phyloP scores from a whole-genome alignment of 2,888 invertebrate genomes.

The Lacanobia wlatinum region DNA sequence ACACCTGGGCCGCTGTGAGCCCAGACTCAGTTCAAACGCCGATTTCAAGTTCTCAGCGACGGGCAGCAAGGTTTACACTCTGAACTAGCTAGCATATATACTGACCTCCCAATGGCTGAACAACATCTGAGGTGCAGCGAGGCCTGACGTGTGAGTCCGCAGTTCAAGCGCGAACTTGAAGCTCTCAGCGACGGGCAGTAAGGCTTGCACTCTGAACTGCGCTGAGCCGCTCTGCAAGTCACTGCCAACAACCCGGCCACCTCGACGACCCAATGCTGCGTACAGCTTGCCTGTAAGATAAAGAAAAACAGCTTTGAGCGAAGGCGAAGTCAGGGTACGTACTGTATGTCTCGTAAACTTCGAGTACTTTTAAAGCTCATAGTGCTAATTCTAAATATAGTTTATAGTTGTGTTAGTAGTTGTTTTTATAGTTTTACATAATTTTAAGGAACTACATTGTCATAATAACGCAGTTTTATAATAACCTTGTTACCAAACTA shows the following conservation, averaged over 20 bases:
- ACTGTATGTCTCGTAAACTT: neutral
- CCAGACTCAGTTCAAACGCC: no score
- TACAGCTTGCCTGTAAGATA: conserved; percentile 94
- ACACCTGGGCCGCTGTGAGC: no score
- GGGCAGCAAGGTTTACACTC: neutral
- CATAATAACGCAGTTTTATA: neutral
- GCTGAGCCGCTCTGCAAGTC: conserved; percentile 98
- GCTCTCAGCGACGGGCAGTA: conserved; percentile 98
- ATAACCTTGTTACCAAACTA: neutral
- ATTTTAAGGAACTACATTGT: no score
- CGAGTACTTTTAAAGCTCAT: no score
- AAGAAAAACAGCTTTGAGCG: neutral
- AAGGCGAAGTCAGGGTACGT: neutral
- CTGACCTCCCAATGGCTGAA: conserved; percentile 99
- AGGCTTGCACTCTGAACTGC: conserved; percentile 96
- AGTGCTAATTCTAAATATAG: no score
- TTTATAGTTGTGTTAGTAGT: no score
- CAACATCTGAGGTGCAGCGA: conserved; percentile 98
- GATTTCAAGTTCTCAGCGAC: no score
- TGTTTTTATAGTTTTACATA: no score
- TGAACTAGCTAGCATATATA: neutral
- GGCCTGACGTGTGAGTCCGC: conserved; percentile 98
- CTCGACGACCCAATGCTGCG: conserved; percentile 96
- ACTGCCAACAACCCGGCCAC: conserved; percentile 96
- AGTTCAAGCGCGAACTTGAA: conserved; percentile 98